These are phyloP conservation scores for Eristalis pertinax DNA, from an alignment of 2,888 invertebrate genomes.

Conservation along the genomic window DNA sequence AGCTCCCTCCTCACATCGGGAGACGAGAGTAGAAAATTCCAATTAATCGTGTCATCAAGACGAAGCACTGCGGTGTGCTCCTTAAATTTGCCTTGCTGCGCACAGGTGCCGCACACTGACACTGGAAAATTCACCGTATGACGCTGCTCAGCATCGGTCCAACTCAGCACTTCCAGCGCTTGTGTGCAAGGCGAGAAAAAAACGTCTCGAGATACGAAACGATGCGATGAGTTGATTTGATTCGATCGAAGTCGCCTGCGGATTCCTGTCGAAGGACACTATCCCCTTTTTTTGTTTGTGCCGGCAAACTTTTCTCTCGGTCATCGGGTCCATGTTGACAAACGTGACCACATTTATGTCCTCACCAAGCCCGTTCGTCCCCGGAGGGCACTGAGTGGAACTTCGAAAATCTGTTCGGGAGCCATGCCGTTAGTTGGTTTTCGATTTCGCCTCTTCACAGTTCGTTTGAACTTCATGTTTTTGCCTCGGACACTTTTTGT, in stretches of 20 bases:
- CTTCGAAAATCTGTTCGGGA: constrained; percentile 14
- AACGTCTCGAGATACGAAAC: neutral
- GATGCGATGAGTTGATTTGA: constrained; percentile 31
- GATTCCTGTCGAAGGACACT: constrained; percentile 25
- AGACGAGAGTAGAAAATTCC: constrained; percentile 17
- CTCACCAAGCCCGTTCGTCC: neutral
- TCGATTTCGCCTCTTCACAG: constrained; percentile 50
- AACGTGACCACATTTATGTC: constrained; percentile 63
- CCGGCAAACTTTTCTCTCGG: neutral
- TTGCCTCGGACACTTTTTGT: neutral
- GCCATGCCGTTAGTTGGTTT: constrained; percentile 41
- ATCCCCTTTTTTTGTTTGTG: neutral
- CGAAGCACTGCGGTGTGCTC: neutral
- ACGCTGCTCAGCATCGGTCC: neutral
- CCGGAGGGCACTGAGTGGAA: constrained; percentile 4
- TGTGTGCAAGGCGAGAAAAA: constrained; percentile 3
- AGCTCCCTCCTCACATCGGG: neutral
- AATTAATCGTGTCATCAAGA: constrained; percentile 8
- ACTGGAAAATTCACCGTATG: constrained; percentile 23
- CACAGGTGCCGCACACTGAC: neutral
- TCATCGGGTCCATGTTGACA: constrained; percentile 52
- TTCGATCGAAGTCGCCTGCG: constrained; percentile 53
- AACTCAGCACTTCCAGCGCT: constrained; percentile 46
- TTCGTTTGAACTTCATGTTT: constrained; percentile 30
- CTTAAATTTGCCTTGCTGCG: neutral